These are phyloP conservation scores for Myotis vivesi DNA, from an alignment of 2,797 vertebrate genomes.

Conservation along the genomic window DNA sequence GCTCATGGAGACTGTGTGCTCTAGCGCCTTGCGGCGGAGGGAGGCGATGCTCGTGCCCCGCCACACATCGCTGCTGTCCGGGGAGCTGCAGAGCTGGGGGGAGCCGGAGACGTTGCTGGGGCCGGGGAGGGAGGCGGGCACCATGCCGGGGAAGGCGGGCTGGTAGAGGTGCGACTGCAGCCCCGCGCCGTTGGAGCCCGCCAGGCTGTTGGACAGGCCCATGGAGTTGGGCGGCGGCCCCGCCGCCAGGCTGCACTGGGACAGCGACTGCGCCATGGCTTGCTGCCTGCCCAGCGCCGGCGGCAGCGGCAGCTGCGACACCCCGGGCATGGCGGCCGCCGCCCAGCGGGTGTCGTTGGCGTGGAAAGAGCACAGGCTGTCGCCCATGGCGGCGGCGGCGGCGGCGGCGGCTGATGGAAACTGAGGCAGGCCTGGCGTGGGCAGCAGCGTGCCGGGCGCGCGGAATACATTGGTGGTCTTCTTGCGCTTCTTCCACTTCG, in stretches of 20 bases:
- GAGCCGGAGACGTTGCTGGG: slow-evolving; percentile 95
- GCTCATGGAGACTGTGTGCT: slow-evolving; percentile 99
- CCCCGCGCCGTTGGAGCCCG: slow-evolving; percentile 93
- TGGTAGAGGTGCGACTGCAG: slow-evolving; percentile 99
- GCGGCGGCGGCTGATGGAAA: slow-evolving; percentile 93
- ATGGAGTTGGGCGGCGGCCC: slow-evolving; percentile 95
- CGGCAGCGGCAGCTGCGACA: slow-evolving; percentile 95
- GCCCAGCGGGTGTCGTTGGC: slow-evolving; percentile 98
- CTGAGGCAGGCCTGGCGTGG: slow-evolving; percentile 91
- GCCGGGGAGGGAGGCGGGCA: slow-evolving; percentile 95
- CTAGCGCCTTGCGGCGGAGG: slow-evolving; percentile 96
- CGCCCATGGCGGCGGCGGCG: slow-evolving; percentile 95
- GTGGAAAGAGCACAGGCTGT: slow-evolving; percentile 98
- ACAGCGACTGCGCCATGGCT: slow-evolving; percentile 95
- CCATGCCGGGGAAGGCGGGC: slow-evolving; percentile 96
- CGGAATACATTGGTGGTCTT: slow-evolving; percentile 99
- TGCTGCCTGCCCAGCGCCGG: slow-evolving; percentile 93
- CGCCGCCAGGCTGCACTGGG: slow-evolving; percentile 95
- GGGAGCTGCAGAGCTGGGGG: slow-evolving; percentile 97
- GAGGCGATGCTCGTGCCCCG: slow-evolving; percentile 99
- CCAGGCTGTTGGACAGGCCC: slow-evolving; percentile 95
- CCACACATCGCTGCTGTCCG: slow-evolving; percentile 99
- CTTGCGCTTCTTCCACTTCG: slow-evolving; percentile 99
- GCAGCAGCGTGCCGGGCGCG: slow-evolving; percentile 93
- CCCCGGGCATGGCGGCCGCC: slow-evolving; percentile 94